Percentiles rank a stretch among this genome's conserved stretches.
Conservation (phyloP, 2,888 invertebrate species). For the Oxytorus armatus region DNA sequence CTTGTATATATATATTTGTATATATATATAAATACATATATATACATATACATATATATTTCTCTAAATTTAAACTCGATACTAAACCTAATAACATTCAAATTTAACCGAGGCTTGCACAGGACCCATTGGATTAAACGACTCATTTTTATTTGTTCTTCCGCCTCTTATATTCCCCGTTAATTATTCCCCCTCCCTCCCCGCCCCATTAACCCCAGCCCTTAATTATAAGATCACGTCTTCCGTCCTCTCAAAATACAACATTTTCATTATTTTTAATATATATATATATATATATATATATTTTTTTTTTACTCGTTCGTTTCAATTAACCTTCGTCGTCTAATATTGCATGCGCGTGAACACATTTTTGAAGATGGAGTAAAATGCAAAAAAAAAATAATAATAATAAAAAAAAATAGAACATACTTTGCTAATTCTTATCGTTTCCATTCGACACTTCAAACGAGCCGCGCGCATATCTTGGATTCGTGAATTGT, state of each 20-base stretch:
- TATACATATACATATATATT: conserved; percentile 6
- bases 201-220: conserved; percentile 47
- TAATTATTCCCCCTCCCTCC: conserved; percentile 52
- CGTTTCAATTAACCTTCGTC: conserved; percentile 70
- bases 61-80: conserved; percentile 67
- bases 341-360: conserved; percentile 81
- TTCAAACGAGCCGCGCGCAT: too few species aligned
- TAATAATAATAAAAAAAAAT: conserved; percentile 6
- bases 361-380: conserved; percentile 76
- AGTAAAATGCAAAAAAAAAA: conserved; percentile 29
- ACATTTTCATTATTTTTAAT: conserved; percentile 63
- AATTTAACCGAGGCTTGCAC: conserved; percentile 81
- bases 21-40: conserved; percentile 2
- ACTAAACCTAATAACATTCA: conserved; percentile 78
- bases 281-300: conserved; percentile 59
- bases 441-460: conserved; percentile 17
- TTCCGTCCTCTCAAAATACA: conserved; percentile 68
- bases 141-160: conserved; percentile 64
- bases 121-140: conserved; percentile 80
- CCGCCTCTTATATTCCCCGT: conserved; percentile 57
- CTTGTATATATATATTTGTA: conserved; percentile 50
- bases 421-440: conserved; percentile 22
- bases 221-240: conserved; percentile 62
- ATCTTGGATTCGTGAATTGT: too few species aligned
- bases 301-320: conserved; percentile 38